These are phyloP conservation scores for Calliopsis andreniformis DNA, from an alignment of 1,140 invertebrate species.

Conservation along the genomic window DNA sequence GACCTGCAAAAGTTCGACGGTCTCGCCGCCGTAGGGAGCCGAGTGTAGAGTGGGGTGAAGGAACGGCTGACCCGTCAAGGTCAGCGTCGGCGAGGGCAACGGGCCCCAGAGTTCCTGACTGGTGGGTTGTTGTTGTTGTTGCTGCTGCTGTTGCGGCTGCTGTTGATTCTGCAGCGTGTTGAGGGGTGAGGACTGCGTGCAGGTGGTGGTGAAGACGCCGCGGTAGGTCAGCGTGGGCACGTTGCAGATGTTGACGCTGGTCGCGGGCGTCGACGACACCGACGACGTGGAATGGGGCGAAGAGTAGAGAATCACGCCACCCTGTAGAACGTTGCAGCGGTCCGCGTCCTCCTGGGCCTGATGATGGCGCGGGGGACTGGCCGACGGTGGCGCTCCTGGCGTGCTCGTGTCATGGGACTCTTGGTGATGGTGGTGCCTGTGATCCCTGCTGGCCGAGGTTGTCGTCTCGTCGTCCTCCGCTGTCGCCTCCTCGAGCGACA, in stretches of 20 bases:
- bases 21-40: slow-evolving; percentile 74
- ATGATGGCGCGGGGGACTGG: slow-evolving; percentile 77
- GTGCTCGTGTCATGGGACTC: slow-evolving; percentile 78
- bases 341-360: slow-evolving; percentile 74
- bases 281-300: slow-evolving; percentile 70
- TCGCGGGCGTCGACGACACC: slow-evolving; percentile 67
- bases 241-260: slow-evolving; percentile 83
- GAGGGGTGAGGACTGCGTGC: slow-evolving; percentile 82
- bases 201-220: slow-evolving; percentile 86
- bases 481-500: slow-evolving; percentile 85
- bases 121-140: slow-evolving; percentile 61
- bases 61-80: slow-evolving; percentile 74
- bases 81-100: slow-evolving; percentile 80
- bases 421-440: slow-evolving; percentile 77
- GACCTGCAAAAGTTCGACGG: slow-evolving; percentile 77
- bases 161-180: slow-evolving; percentile 75
- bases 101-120: slow-evolving; percentile 77
- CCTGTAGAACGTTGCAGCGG: slow-evolving; percentile 76
- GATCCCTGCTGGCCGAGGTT: slow-evolving; percentile 82
- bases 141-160: slow-evolving; percentile 70
- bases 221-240: slow-evolving; percentile 83
- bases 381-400: slow-evolving; percentile 80
- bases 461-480: slow-evolving; percentile 88
- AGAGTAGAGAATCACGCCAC: slow-evolving; percentile 78
- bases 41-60: slow-evolving; percentile 74